Evolutionary conservation across 2,113 vertebrate species (phyloP).

Genomic region (Salvelinus alpinus): DNA sequence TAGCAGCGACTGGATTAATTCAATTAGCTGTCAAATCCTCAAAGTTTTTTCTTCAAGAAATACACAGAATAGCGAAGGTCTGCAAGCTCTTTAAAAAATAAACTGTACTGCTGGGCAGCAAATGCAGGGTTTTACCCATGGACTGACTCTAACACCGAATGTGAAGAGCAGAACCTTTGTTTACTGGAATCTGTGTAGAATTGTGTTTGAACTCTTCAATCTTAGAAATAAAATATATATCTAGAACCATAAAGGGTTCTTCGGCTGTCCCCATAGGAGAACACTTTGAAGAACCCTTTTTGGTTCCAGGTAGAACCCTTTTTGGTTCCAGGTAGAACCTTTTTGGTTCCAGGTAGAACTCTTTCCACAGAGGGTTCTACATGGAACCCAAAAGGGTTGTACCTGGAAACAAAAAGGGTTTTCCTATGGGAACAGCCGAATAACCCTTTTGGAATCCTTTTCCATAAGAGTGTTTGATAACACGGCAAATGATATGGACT

Average conservation of each 20-base stretch:
- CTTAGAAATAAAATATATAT: no score
- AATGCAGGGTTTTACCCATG: conserved; percentile 25
- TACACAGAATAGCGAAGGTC: not conserved
- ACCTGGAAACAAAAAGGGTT: no score
- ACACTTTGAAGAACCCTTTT: no score
- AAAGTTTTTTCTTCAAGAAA: not conserved
- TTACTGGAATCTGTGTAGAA: conserved; percentile 43
- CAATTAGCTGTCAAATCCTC: not conserved
- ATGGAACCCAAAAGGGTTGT: no score
- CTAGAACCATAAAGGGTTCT: no score
- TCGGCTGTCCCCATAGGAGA: no score
- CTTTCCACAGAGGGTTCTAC: no score
- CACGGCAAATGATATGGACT: conserved; percentile 35
- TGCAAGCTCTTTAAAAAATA: not conserved
- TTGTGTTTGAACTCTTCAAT: conserved; percentile 38
- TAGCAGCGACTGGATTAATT: conserved; percentile 1
- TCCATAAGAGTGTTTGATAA: conserved; percentile 23
- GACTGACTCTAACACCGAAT: not conserved
- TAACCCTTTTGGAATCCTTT: no score
- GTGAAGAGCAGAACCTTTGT: conserved; percentile 13
- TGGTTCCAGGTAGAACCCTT: no score
- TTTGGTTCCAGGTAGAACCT: no score
- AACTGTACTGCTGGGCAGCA: not conserved
- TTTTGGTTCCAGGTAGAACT: no score
- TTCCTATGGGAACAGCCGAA: no score